These are phyloP conservation scores for Neolamprologus modestus DNA, from an alignment of 2,113 vertebrate species.

Conservation along the genomic window DNA sequence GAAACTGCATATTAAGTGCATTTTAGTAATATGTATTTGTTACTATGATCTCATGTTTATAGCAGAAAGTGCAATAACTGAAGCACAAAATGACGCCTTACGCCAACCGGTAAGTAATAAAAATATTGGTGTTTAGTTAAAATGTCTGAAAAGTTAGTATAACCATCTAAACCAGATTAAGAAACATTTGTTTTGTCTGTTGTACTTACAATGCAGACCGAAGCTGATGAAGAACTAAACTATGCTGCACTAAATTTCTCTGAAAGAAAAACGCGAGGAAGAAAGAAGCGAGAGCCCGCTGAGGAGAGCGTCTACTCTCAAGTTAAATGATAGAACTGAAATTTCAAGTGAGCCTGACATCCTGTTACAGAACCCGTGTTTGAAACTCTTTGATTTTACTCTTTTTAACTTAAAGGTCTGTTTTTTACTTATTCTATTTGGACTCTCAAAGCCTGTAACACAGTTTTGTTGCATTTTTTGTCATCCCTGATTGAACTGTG, in stretches of 20 bases:
- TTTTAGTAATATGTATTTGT: not conserved
- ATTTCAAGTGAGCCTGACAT: not conserved
- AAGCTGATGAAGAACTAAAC: not conserved
- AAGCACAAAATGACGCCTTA: accelerated
- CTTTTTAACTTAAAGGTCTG: not conserved
- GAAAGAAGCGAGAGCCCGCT: not conserved
- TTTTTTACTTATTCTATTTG: accelerated
- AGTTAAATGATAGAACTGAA: not conserved
- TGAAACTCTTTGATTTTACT: not conserved
- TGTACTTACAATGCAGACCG: accelerated
- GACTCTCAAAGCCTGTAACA: accelerated
- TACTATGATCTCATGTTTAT: not conserved
- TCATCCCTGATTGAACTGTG: not conserved
- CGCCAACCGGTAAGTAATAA: not conserved
- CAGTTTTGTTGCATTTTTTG: accelerated
- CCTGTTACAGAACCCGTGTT: not conserved
- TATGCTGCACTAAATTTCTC: not conserved
- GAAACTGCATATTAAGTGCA: accelerated
- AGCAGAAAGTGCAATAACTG: not conserved
- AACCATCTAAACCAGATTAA: not conserved
- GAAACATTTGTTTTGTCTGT: not conserved
- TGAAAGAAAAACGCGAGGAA: not conserved
- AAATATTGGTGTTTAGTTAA: not conserved
- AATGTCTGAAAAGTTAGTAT: not conserved
- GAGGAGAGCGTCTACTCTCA: not conserved